These are phyloP conservation scores for Melanargia galathea DNA, from an alignment of 2,888 invertebrate species.

Conservation along the genomic window DNA sequence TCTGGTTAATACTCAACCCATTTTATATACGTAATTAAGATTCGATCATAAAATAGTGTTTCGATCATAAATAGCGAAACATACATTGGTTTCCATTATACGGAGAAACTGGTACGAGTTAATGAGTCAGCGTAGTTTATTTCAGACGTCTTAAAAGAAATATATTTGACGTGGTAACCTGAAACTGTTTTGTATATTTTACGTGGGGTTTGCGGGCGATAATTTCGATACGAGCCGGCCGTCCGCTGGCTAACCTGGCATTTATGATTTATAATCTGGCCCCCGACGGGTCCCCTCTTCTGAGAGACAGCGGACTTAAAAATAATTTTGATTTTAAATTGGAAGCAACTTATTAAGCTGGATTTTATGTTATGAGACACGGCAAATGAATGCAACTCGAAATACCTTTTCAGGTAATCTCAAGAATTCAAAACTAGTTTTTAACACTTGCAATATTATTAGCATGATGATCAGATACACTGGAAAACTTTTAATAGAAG, in stretches of 20 bases:
- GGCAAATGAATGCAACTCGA: conserved; percentile 47
- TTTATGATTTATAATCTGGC: conserved; percentile 79
- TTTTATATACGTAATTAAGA: conserved; percentile 3
- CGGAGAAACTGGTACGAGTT: conserved; percentile 30
- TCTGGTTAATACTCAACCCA: background rate
- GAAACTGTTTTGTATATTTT: conserved; percentile 78
- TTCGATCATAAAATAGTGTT: background rate
- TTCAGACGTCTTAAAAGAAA: conserved; percentile 62
- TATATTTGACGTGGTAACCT: conserved; percentile 73
- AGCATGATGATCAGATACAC: background rate
- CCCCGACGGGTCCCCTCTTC: conserved; percentile 69
- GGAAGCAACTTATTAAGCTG: conserved; percentile 72
- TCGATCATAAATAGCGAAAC: conserved; percentile 19
- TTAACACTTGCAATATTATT: conserved; percentile 1
- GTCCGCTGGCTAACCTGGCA: conserved; percentile 71
- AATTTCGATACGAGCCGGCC: conserved; percentile 69
- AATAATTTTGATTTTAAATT: conserved; percentile 77
- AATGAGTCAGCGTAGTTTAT: conserved; percentile 65
- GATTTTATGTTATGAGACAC: conserved; percentile 63
- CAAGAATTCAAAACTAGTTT: conserved; percentile 1
- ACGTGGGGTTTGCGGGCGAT: conserved; percentile 69
- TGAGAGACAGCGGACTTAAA: conserved; percentile 70
- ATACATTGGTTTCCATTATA: conserved; percentile 17
- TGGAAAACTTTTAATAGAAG: background rate
- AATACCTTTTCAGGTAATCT: conserved; percentile 7